Conservation (phyloP, 2,888 invertebrate genomes). For the Portevinia maculata region DNA sequence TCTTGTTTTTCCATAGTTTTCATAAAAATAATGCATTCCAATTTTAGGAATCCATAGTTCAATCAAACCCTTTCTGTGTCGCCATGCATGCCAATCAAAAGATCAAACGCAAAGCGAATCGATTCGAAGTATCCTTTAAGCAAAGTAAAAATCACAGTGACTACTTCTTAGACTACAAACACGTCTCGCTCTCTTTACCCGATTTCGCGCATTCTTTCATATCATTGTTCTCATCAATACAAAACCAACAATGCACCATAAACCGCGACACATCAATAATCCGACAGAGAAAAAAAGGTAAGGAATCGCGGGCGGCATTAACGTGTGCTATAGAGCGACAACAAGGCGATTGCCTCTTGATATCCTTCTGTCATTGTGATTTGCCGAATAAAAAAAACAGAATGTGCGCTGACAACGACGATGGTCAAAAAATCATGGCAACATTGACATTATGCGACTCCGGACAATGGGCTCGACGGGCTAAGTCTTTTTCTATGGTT, state of each 20-base stretch:
- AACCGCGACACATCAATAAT: slow-evolving; percentile 74
- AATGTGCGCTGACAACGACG: slow-evolving; percentile 11
- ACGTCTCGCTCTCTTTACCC: slow-evolving; percentile 20
- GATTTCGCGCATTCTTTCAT: slow-evolving; percentile 68
- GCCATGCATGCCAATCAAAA: slow-evolving; percentile 68
- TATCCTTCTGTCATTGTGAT: slow-evolving; percentile 70
- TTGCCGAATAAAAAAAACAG: slow-evolving; percentile 49
- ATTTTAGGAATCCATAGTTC: slow-evolving; percentile 17
- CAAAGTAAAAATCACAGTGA: slow-evolving; percentile 43
- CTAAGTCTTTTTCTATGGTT: slow-evolving; percentile 59
- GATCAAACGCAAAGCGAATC: slow-evolving; percentile 61
- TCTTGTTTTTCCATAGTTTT: neutral
- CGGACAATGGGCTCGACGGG: slow-evolving; percentile 69
- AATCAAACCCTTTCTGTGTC: neutral
- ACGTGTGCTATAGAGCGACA: slow-evolving; percentile 65
- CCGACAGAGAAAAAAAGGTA: slow-evolving; percentile 38
- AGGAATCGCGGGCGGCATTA: slow-evolving; percentile 72
- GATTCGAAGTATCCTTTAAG: slow-evolving; percentile 52
- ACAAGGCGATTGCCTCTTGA: slow-evolving; percentile 54
- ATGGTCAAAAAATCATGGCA: slow-evolving; percentile 34
- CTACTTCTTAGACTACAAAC: slow-evolving; percentile 33
- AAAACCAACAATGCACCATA: slow-evolving; percentile 73
- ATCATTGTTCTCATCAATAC: slow-evolving; percentile 71
- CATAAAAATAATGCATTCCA: slow-evolving; percentile 19
- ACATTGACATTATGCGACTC: slow-evolving; percentile 68